phyloP scores from a whole-genome alignment of 2,113 vertebrate species.

The Pangasianodon hypophthalmus region DNA sequence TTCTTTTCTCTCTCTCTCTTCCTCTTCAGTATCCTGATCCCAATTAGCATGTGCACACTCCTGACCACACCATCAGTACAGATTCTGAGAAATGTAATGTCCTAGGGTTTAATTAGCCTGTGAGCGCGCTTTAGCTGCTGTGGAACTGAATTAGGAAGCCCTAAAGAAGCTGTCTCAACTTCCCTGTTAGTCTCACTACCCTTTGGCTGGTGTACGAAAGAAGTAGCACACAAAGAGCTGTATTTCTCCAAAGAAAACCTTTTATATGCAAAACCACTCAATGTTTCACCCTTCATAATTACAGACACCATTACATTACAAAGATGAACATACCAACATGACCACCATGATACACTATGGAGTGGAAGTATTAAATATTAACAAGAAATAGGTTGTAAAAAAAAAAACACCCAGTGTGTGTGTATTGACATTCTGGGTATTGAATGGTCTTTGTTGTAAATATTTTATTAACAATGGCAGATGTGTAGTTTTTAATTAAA shows the following conservation, averaged over 20 bases:
- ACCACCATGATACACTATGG: not conserved
- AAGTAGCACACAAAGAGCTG: not conserved
- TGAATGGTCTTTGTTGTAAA: not conserved
- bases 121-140: not conserved
- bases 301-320: not conserved
- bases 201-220: not conserved
- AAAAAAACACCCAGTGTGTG: not conserved
- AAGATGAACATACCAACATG: not conserved
- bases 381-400: not conserved
- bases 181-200: not conserved
- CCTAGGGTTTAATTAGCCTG: constrained; percentile 33
- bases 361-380: not conserved
- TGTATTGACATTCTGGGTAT: not conserved
- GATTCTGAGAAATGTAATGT: constrained; percentile 19
- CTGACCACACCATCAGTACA: not conserved
- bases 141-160: not conserved
- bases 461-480: not conserved
- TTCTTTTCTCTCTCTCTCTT: not conserved
- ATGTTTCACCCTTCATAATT: not conserved
- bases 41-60: constrained; percentile 33
- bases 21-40: constrained; percentile 10
- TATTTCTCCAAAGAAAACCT: not conserved
- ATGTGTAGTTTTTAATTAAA: not conserved
- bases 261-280: not conserved
- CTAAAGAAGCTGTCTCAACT: not conserved